These are phyloP conservation scores for Invenusta paracnida DNA, from an alignment of 2,888 invertebrate species.

Conservation along the genomic window DNA sequence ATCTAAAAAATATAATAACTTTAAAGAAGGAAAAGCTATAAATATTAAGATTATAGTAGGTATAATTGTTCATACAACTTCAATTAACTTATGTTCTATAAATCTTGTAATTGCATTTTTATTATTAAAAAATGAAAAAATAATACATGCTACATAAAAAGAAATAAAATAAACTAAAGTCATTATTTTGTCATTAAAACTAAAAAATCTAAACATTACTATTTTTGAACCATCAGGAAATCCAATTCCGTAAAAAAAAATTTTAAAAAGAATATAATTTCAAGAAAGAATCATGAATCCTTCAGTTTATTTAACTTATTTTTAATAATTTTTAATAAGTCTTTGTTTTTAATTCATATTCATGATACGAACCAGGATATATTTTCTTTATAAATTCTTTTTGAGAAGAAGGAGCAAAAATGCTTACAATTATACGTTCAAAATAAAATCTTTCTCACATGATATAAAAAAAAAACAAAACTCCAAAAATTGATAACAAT, in stretches of 20 bases:
- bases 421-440: slow-evolving; percentile 15
- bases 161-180: slow-evolving; percentile 49
- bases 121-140: slow-evolving; percentile 47
- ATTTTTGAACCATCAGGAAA: slow-evolving; percentile 52
- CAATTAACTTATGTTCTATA: slow-evolving; percentile 43
- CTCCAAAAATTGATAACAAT: slow-evolving; percentile 24
- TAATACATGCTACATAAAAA: slow-evolving; percentile 48
- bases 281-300: neutral
- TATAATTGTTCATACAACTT: slow-evolving; percentile 52
- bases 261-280: neutral
- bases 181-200: slow-evolving; percentile 53
- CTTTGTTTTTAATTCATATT: slow-evolving; percentile 13
- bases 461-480: slow-evolving; percentile 15
- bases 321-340: neutral
- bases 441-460: slow-evolving; percentile 25
- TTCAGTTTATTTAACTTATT: neutral
- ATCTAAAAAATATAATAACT: slow-evolving; percentile 50
- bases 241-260: slow-evolving; percentile 41
- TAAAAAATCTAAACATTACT: slow-evolving; percentile 50
- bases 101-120: slow-evolving; percentile 41
- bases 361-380: neutral
- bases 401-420: slow-evolving; percentile 24
- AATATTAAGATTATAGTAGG: slow-evolving; percentile 51
- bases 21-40: slow-evolving; percentile 49
- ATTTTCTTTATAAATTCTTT: slow-evolving; percentile 25